These are phyloP conservation scores for Lepidocyrtinus sp. DNA, from an alignment of 2,888 invertebrate species.

Conservation along the genomic window DNA sequence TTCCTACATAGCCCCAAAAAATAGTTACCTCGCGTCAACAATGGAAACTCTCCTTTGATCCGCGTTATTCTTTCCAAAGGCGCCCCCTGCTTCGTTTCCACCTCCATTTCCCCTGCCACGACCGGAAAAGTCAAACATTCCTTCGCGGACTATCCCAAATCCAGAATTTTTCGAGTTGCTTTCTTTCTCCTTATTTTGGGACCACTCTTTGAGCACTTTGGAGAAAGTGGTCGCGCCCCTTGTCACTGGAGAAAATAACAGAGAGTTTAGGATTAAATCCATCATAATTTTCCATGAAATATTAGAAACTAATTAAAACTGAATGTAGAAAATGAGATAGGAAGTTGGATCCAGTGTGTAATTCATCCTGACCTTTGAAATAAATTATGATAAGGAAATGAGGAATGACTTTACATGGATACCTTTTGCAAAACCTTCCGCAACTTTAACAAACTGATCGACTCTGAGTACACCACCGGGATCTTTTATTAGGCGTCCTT, in stretches of 20 bases:
- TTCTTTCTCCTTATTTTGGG: slow-evolving; percentile 47
- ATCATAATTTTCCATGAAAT: background rate
- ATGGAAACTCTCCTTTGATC: slow-evolving; percentile 43
- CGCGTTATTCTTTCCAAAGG: background rate
- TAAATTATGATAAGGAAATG: too few relatives aligned
- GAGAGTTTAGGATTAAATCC: background rate
- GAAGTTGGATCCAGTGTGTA: too few relatives aligned
- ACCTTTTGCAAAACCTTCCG: slow-evolving; percentile 63
- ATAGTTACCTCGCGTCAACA: slow-evolving; percentile 50
- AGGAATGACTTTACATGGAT: too few relatives aligned
- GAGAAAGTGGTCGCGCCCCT: slow-evolving; percentile 40
- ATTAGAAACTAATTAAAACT: background rate
- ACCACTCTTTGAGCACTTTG: slow-evolving; percentile 53
- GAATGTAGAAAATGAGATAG: background rate
- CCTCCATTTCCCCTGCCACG: background rate
- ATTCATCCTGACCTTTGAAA: too few relatives aligned
- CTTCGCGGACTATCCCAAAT: slow-evolving; percentile 42
- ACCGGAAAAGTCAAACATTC: slow-evolving; percentile 34
- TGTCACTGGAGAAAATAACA: slow-evolving; percentile 25
- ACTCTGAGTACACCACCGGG: slow-evolving; percentile 61
- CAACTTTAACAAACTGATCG: slow-evolving; percentile 60
- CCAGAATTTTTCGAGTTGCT: slow-evolving; percentile 35
- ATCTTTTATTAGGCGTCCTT: slow-evolving; percentile 59
- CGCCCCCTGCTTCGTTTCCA: background rate
- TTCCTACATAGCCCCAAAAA: too few relatives aligned